Evolutionary conservation across 1,140 invertebrate species (phyloP), one percentile per base, ranked within the genome.

Genomic region (Colletes latitarsis): DNA sequence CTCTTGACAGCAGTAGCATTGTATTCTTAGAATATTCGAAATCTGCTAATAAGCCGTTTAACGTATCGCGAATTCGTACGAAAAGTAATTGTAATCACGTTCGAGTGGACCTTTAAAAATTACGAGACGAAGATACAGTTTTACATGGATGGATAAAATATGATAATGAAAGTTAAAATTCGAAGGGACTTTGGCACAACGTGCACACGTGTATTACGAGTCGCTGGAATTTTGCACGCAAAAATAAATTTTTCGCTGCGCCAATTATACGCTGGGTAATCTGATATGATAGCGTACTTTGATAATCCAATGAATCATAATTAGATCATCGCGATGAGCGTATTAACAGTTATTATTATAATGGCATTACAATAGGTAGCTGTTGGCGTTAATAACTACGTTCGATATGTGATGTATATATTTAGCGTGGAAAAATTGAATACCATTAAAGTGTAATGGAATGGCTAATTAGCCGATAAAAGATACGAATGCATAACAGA

Each of bases 361-460:
- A 86, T 86, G 77, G 84, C 84, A 58, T 86, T 87, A 86, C 77
- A 77, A 86, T 79, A 86, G 84, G 69, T 74, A 81, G 81, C 77
- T 60, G 73, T 73, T 83, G 66, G 8, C 81, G 83, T 81, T 87
- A 86, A 86, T 86, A 80, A 85, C 73, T 74, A 62, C 81, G 77
- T 77, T 77, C 77, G 72, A 70, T 74, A 76, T 79, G 63, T 69
- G 60, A 52, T 73, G 81, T 82, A 76, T 86, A 83, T 77, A 86
- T 83, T 81, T 83, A 68, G 58, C 43, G 81, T 69, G 84, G 85
- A 87, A 86, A 86, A 87, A 87, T 83, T 63, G 77, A 83, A 86
- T 86, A 80, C 85, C 85, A 87, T 87, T 87, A 87, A 86, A 86
- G 81, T 86, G 78, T 86, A 87, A 87, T 87, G 85, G 85, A 81